Percentiles rank a stretch among this genome's conserved stretches.
Conservation (phyloP, 1,140 invertebrate species). For the Atta colombica region DNA sequence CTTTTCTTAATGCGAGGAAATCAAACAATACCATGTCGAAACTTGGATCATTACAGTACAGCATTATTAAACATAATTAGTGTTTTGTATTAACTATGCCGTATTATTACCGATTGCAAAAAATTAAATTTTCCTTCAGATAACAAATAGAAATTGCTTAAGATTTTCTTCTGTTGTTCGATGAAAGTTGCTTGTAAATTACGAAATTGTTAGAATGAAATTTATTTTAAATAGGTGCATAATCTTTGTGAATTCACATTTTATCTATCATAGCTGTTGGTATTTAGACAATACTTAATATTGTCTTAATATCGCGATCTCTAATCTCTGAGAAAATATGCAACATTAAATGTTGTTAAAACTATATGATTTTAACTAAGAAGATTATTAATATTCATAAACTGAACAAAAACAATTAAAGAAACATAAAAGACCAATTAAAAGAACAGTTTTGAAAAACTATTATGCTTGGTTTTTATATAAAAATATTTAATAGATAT, state of each 20-base stretch:
- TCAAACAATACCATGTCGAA: not conserved
- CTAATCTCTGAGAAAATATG: not conserved
- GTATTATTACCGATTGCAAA: not conserved
- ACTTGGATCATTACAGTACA: not conserved
- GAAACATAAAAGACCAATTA: not conserved
- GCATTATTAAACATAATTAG: no score
- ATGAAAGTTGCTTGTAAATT: not conserved
- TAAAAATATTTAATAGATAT: conserved; percentile 1
- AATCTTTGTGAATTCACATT: not conserved
- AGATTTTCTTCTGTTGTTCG: not conserved
- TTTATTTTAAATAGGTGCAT: not conserved
- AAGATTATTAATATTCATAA: not conserved
- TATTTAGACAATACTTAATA: not conserved
- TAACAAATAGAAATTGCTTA: not conserved
- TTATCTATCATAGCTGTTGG: not conserved
- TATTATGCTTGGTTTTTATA: no score
- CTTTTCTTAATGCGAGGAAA: not conserved
- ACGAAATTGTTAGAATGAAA: not conserved
- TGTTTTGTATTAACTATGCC: no score
- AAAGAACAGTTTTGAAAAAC: no score
- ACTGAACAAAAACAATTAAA: conserved; percentile 8
- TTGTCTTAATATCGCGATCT: not conserved
- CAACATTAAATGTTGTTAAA: conserved; percentile 8
- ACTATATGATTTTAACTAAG: not conserved
- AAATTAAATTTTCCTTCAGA: not conserved